phyloP scores from a whole-genome alignment of 1,140 invertebrate species.

The Drosophila neocordata region DNA sequence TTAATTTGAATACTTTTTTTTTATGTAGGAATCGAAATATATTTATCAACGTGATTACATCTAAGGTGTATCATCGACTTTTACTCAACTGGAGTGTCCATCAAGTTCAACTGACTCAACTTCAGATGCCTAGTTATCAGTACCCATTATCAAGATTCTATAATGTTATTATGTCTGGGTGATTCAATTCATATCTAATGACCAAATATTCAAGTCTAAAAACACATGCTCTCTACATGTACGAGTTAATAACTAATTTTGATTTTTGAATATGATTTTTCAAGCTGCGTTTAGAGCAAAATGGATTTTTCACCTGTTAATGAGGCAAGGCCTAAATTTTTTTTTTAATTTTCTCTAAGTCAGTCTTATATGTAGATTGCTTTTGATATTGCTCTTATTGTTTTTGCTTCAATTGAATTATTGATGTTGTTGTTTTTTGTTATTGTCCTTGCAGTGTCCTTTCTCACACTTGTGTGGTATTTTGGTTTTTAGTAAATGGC shows the following conservation, averaged over 20 bases:
- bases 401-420: background rate
- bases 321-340: background rate
- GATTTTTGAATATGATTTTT: background rate
- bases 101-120: background rate
- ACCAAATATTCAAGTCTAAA: slow-evolving; percentile 3
- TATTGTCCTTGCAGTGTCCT: background rate
- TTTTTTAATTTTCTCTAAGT: no score
- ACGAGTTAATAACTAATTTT: background rate
- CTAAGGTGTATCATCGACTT: slow-evolving; percentile 1
- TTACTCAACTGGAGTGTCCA: background rate
- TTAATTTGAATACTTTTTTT: background rate
- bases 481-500: background rate
- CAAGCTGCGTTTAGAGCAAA: background rate
- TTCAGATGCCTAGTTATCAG: background rate
- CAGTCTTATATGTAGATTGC: no score
- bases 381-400: background rate
- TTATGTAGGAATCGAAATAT: no score
- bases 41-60: background rate
- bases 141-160: background rate
- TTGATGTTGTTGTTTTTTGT: background rate
- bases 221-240: slow-evolving; percentile 8
- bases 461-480: slow-evolving; percentile 2
- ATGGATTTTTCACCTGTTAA: background rate
- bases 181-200: slow-evolving; percentile 5
- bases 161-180: background rate